Evolutionary conservation across 2,888 invertebrate species (phyloP).

Genomic region (Electrophaes corylata): DNA sequence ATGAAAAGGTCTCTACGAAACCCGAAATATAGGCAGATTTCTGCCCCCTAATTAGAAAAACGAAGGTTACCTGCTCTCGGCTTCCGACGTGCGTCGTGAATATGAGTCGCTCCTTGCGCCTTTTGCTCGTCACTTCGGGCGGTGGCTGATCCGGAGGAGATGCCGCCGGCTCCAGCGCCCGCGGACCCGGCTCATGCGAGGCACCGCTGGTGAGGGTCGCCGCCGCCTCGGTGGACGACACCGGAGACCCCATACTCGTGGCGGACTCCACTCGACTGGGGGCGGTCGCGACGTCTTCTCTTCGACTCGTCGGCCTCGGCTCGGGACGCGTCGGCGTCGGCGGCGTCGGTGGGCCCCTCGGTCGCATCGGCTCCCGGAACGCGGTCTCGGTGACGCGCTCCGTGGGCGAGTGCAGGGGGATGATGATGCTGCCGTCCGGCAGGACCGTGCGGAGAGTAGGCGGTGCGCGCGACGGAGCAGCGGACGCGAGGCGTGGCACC

Average conservation of each 20-base stretch:
- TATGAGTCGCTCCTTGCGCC: slow-evolving; percentile 77
- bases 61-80: slow-evolving; percentile 79
- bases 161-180: slow-evolving; percentile 11
- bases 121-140: slow-evolving; percentile 42
- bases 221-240: not conserved
- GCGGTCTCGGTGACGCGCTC: slow-evolving; percentile 53
- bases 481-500: slow-evolving; percentile 1
- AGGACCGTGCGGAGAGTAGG: slow-evolving; percentile 69
- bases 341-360: slow-evolving; percentile 13
- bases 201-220: slow-evolving; percentile 18
- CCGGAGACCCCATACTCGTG: too few relatives aligned
- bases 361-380: slow-evolving; percentile 33
- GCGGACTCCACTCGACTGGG: slow-evolving; percentile 11
- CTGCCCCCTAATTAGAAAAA: not conserved
- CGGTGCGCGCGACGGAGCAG: slow-evolving; percentile 52
- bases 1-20: not conserved
- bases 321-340: slow-evolving; percentile 14
- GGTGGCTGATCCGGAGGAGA: slow-evolving; percentile 18
- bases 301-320: slow-evolving; percentile 8
- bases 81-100: slow-evolving; percentile 89
- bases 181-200: slow-evolving; percentile 11
- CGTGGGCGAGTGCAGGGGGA: slow-evolving; percentile 81
- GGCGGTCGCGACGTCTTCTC: slow-evolving; percentile 1
- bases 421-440: slow-evolving; percentile 84
- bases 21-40: not conserved